Evolutionary conservation across 1,140 invertebrate genomes (phyloP).

Genomic region (Potamilus streckersoni): DNA sequence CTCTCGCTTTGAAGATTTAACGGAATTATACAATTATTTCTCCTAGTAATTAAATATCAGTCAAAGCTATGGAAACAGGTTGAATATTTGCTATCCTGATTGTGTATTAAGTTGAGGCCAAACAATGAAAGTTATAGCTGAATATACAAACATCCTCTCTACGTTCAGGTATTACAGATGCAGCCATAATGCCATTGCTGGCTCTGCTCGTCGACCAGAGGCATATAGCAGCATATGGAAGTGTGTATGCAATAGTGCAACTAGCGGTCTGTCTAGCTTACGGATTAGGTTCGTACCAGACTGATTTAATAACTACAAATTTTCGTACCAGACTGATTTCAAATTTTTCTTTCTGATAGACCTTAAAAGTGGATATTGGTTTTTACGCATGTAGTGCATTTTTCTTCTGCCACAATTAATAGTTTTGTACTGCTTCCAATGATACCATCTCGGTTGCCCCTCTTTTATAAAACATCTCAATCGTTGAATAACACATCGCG

Average conservation of each 20-base stretch:
- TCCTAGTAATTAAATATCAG: no score
- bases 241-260: conserved; percentile 97
- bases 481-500: no score
- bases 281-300: conserved; percentile 80
- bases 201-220: conserved; percentile 96
- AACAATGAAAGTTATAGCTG: not conserved
- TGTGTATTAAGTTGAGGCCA: not conserved
- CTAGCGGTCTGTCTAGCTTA: conserved; percentile 98
- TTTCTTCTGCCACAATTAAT: not conserved
- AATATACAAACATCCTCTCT: not conserved
- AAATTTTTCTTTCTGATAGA: not conserved
- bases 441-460: not conserved
- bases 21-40: no score
- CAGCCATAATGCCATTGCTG: conserved; percentile 97
- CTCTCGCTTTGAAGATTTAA: no score
- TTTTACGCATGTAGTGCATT: not conserved
- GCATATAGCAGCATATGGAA: conserved; percentile 92
- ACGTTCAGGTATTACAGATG: conserved; percentile 86
- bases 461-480: not conserved
- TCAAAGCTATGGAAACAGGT: not conserved
- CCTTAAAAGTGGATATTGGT: not conserved
- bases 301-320: not conserved
- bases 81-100: not conserved
- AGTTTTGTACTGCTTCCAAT: not conserved
- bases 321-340: conserved; percentile 30